Base-by-base conservation (phyloP, 2,888 invertebrate genomes). In the Machimus rusticus region DNA sequence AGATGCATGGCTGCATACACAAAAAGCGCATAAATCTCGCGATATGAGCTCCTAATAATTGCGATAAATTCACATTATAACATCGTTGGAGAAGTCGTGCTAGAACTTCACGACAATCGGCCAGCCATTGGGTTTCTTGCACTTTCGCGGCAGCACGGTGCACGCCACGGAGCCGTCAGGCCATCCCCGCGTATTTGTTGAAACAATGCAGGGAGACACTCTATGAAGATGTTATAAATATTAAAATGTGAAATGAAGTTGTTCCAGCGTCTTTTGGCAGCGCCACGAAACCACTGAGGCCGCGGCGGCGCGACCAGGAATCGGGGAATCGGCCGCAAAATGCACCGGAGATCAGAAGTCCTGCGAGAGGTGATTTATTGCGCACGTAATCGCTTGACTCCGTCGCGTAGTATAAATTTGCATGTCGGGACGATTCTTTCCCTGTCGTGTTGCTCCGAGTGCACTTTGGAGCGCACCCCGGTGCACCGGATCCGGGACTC, bases 21-120 rank as follows among this genome's bases (percentile, higher is more conserved):
- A 88, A 79, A 87, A 88, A 87, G 84, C 86, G 85, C 86, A 87
- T 87, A 85, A 87, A 88, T 87, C 84, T 87, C 84, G 55, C 87
- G 51, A 77, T 87, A 85, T 85, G 87, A 87, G 86, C 81, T 86
- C 88, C 87, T 88, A 89, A 87, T 89, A 89, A 88, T 88, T 89
- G 88, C 86, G 86, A 88, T 88, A 89, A 88, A 88, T 88, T 89
- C 88, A 86, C 81, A 88, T 88, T 87, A 87, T 88, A 86, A 87
- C 86, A 87, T 88, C 57, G 86, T 86, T 86, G 81, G 39, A 14
- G 37, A 78, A 88, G 77, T 88, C 88, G 88, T 88, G 88, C 88
- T 74, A 79, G 31, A 51, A 76, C 23, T 87, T 88, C 88, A 88
- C 88, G 88, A 88, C 88, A 88, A 87, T 86, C 82, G 78, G 78